Evolutionary conservation across 2,797 vertebrate species (phyloP).

Genomic region (Gallinago stenura): DNA sequence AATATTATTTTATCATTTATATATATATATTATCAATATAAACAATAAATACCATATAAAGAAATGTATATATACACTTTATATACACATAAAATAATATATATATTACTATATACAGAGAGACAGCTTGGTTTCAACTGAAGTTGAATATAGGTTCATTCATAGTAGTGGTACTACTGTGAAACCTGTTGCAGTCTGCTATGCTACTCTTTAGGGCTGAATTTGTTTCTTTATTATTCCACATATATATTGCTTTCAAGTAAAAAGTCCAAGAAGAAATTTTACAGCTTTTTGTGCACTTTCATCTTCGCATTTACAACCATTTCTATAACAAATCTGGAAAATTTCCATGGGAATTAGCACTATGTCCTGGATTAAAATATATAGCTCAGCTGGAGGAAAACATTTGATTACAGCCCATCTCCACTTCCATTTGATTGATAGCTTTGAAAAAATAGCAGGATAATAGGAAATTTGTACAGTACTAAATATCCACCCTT

Average conservation of each 20-base stretch:
- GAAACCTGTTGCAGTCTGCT: not conserved
- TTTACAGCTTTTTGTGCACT: not conserved
- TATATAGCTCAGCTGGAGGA: not conserved
- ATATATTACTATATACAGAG: not conserved
- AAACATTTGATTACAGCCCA: not conserved
- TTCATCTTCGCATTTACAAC: not conserved
- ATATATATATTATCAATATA: not conserved
- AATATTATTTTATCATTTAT: not conserved
- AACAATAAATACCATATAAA: not conserved
- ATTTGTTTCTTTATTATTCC: not conserved
- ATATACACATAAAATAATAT: not conserved
- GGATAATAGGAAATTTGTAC: not conserved
- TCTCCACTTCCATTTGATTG: not conserved
- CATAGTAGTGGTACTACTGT: not conserved
- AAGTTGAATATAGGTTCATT: not conserved
- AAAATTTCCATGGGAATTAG: not conserved
- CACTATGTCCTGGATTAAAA: not conserved
- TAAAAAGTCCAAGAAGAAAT: not conserved
- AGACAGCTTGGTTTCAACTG: not conserved
- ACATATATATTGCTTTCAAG: not conserved
- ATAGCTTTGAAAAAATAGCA: not conserved
- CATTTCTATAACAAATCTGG: not conserved
- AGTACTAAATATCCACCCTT: not conserved
- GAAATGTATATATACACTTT: not conserved
- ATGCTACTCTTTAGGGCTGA: not conserved